These are phyloP conservation scores for Tychaedon coryphoeus DNA, from an alignment of 2,113 vertebrate genomes.

Conservation along the genomic window DNA sequence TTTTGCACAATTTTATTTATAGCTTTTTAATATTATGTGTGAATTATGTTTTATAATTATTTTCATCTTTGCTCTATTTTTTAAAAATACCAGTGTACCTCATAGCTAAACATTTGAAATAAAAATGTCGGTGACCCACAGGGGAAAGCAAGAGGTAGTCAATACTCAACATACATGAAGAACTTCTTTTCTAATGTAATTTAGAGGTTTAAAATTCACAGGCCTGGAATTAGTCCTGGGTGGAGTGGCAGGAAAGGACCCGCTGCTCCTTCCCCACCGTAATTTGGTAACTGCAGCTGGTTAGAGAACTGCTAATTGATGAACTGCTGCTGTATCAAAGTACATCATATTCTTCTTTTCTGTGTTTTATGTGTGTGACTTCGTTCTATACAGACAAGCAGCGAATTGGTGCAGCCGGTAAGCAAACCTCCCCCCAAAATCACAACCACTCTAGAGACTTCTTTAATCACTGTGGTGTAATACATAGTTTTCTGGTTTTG, in stretches of 20 bases:
- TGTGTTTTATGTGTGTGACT: slow-evolving; percentile 6
- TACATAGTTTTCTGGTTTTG: neutral
- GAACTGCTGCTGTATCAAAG: neutral
- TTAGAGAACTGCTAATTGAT: neutral
- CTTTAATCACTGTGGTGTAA: neutral
- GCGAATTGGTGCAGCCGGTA: slow-evolving; percentile 87
- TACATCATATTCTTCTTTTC: neutral
- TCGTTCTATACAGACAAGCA: slow-evolving; percentile 76
- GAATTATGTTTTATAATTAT: neutral
- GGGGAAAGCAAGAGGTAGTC: neutral
- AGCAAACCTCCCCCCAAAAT: slow-evolving; percentile 66
- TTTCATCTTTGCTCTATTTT: neutral
- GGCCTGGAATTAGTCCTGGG: neutral
- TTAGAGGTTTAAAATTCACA: neutral
- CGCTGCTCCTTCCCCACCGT: fast-evolving
- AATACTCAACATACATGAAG: neutral
- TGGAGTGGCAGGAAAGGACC: neutral
- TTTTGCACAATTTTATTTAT: neutral
- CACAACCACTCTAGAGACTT: neutral
- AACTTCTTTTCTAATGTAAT: neutral
- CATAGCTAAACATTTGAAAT: neutral
- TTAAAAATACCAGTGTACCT: neutral
- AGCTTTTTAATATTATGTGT: neutral
- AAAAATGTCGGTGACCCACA: neutral
- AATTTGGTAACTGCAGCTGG: neutral